Evolutionary conservation across 2,113 vertebrate species (phyloP), one percentile per base, ranked within the genome.

Genomic region (Bucco capensis): DNA sequence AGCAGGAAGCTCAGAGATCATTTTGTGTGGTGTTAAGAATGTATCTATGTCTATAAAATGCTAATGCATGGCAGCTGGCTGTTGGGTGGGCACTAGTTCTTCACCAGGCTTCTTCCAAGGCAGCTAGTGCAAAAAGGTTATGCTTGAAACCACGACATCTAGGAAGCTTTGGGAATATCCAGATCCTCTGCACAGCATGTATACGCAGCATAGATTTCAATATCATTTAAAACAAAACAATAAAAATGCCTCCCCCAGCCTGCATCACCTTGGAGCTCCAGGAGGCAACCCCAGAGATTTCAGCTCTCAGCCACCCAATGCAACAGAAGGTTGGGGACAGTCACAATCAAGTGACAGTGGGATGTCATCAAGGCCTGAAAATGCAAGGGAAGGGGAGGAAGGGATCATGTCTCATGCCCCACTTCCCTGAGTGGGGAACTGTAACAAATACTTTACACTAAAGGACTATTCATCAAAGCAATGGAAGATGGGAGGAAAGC

Each of bases 111-210:
- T 62, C 33, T 73, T 86, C 2, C 0, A 96, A 88, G 89, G 94
- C 76, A 87, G 56, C 77, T 77, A 89, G 83, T 89, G 37, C 71
- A 71, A 76, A 71, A 84, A 44, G 88, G 31, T 73, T 92, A 47
- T 61, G 50, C 40, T 86, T 85, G 31, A 89, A 93, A 93, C 64
- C 38, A 82, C 70, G 69, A 85, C 50, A 14, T 12, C 88, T 31
- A 88, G 42, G 38, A 90, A 92, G 80, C 88, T 92, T 92, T 22
- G 42, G 83, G 74, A 85, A 88, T 78, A 95, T 15, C 50, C 84
- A 86, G 88, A 83, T 70, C 80, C 83, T 86, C 82, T 77, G 79
- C 84, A 54, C 53, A 91, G 90, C 47, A 24, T 42, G 13, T 35
- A 50, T 64, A 51, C 74, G 84, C 86, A 96, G 77, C 65, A 93